Base-by-base conservation (phyloP, 2,888 invertebrate genomes). In the Atethmia centrago region DNA sequence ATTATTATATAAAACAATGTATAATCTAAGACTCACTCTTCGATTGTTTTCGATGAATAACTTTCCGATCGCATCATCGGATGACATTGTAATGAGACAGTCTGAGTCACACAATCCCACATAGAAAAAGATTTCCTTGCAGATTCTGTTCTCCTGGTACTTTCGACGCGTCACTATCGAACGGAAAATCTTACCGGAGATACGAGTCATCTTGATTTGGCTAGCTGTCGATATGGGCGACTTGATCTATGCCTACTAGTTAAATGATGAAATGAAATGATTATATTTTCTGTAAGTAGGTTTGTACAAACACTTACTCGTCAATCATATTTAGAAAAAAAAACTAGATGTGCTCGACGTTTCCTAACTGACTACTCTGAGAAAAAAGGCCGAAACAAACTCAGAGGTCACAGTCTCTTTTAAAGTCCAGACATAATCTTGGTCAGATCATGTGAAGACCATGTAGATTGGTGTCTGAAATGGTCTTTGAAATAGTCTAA, bases 81-180 rank as follows among this genome's bases (percentile, higher is more conserved):
- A n/a, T n/a, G n/a, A 12, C 12, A 25, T 10, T 25, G 21, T 8
- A 45, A 62, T 21, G 4, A 40, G 40, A 1, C 40, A 40, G n/a
- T n/a, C n/a, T n/a, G n/a, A n/a, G 42, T 42, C 42, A 42, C 12
- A 42, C 42, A 21, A 63, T 47, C 12, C 42, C 25, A 28, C 21
- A 28, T 12, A 8, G 4, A 21, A 36, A 42, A 40, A 47, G 12
- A 61, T 21, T 31, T 75, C 21, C 53, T 47, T 8, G 45, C 12
- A 9, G 16, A 25, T 67, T 75, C 45, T 75, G 59, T 21, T 14
- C 7, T 47, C 67, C 67, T 75, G 31, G 75, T 75, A 61, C 53
- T 21, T 75, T 66, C 9, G 16, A 31, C 9, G 47, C 31, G 9
- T 21, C 1, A 42, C n/a, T 75, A 75, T 75, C 59, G 67, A 75